Conservation (phyloP, 2,797 vertebrate species). For the Falco columbarius region DNA sequence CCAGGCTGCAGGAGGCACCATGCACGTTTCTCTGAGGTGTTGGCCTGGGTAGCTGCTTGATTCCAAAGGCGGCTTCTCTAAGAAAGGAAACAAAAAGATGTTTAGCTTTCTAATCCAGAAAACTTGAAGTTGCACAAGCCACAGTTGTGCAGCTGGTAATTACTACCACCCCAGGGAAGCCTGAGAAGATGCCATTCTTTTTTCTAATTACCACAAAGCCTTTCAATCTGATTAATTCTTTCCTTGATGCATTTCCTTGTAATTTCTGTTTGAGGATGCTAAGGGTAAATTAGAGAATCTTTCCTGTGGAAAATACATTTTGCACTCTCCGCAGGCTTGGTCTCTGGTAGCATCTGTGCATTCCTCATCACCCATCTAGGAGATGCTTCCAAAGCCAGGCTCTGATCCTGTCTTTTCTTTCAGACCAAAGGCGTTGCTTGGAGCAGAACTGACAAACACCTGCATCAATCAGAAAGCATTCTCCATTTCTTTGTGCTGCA, state of each 20-base stretch:
- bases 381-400: background rate
- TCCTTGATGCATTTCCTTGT: constrained; percentile 51
- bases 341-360: background rate
- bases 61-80: background rate
- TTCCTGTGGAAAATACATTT: constrained; percentile 26
- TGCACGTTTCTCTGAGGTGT: background rate
- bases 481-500: background rate
- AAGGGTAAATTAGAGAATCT: background rate
- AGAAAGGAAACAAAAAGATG: background rate
- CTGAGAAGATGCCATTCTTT: constrained; percentile 1
- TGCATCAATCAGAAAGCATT: background rate
- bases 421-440: background rate
- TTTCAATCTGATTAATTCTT: constrained; percentile 61
- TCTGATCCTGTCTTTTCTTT: background rate
- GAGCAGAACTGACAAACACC: background rate
- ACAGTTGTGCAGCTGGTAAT: constrained; percentile 23
- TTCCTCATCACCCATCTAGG: background rate
- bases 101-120: background rate
- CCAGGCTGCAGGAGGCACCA: background rate
- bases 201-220: constrained; percentile 36
- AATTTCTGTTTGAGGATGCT: constrained; percentile 25
- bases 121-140: background rate
- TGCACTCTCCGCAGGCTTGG: background rate
- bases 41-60: background rate
- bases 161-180: constrained; percentile 18